Evolutionary conservation across 2,888 invertebrate genomes (phyloP), one percentile per base, ranked within the genome.

Genomic region (Chymomyza procnemis): DNA sequence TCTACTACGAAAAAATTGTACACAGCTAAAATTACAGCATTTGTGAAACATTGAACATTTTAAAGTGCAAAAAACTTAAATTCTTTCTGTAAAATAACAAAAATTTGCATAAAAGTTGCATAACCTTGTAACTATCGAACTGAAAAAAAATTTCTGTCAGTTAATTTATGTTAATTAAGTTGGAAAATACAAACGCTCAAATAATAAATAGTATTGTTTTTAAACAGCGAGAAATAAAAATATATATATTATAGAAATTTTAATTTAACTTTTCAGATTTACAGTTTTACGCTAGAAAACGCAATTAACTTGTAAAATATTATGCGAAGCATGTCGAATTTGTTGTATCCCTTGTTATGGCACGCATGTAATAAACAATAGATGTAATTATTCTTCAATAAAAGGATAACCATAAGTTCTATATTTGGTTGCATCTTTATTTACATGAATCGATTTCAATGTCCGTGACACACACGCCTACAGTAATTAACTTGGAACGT

Each of bases 401-500:
- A 0, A 41, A 41, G 3, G 1, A 12, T 12, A 41, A 0, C 34
- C 34, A 41, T 41, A 12, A 41, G 12, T 41, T 41, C 34, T 12
- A 3, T 9, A 41, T 3, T 12, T 3, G 34, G 12, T 12, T 41
- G 12, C 1, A 41, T 12, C 34, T 2, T 41, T 41, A 41, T 12
- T 12, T 41, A 5, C 26, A 6, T 4, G 6, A 41, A 41, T 41
- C 34, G 9, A 3, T 41, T 41, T 12, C 3, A 41, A 41, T 41
- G 34, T 12, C 34, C 12, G 34, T 12, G 3, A 41, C 34, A 41
- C 34, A 41, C 34, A 41, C 34, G 34, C 34, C 34, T 41, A 61
- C 58, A 71, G 73, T 76, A 82, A 81, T 81, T 85, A 81, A 80
- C 61, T 80, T 75, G 66, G 68, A 82, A 82, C 81, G 81, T 81